Evolutionary conservation across 2,888 invertebrate genomes (phyloP).

Genomic region (Arctia plantaginis): DNA sequence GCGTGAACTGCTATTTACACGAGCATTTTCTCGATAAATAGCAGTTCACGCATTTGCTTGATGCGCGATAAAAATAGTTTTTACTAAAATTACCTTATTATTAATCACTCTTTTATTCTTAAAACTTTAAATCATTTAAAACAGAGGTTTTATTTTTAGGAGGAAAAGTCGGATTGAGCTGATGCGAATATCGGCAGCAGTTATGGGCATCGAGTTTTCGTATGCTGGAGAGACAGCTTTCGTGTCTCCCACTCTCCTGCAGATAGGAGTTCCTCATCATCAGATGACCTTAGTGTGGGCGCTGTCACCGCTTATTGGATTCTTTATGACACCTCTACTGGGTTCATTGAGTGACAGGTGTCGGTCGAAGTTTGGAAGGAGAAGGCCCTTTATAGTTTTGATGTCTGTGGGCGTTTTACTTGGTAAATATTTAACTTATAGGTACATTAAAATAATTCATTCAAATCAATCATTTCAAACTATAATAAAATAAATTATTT

Average conservation of each 20-base stretch:
- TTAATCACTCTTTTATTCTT: neutral
- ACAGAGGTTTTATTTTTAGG: conserved; percentile 76
- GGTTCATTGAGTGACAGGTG: conserved; percentile 98
- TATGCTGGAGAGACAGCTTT: conserved; percentile 99
- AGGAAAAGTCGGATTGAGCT: conserved; percentile 92
- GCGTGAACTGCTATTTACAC: neutral
- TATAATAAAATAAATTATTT: neutral
- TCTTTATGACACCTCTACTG: conserved; percentile 96
- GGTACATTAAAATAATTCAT: neutral
- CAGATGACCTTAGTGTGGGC: conserved; percentile 99
- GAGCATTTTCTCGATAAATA: neutral
- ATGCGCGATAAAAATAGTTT: neutral
- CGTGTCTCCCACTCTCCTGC: conserved; percentile 96
- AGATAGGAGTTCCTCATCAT: conserved; percentile 96
- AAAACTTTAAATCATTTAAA: neutral
- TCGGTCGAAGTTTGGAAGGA: conserved; percentile 91
- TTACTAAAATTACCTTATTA: neutral
- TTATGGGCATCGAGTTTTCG: conserved; percentile 99
- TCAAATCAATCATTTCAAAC: neutral
- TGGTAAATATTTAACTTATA: conserved; percentile 84
- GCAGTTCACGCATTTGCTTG: neutral
- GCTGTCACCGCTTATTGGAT: conserved; percentile 96
- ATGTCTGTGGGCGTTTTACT: conserved; percentile 96
- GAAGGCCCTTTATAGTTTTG: conserved; percentile 96
- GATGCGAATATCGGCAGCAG: conserved; percentile 95